Conservation (phyloP, 2,888 invertebrate genomes). For the Cyaniris semiargus region DNA sequence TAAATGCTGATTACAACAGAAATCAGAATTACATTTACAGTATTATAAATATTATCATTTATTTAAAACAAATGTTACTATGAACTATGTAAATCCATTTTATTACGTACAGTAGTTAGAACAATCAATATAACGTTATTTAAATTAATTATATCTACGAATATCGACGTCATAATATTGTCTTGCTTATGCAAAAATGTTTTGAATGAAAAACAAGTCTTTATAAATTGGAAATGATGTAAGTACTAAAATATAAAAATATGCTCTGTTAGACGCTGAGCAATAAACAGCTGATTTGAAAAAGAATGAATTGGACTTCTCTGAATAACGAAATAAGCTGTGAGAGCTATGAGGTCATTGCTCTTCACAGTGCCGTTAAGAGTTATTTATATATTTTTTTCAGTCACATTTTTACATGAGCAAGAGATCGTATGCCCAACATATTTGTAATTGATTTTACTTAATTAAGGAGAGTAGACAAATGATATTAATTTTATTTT, state of each 20-base stretch:
- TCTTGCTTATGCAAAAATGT: neutral
- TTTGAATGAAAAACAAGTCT: neutral
- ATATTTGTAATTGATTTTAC: neutral
- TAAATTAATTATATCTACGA: neutral
- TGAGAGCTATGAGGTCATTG: no score
- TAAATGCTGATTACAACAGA: neutral
- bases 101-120: neutral
- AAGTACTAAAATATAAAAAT: neutral
- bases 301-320: neutral
- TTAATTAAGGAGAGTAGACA: neutral
- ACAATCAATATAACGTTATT: neutral
- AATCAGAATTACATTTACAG: neutral
- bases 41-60: neutral
- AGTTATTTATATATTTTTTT: no score
- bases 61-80: neutral
- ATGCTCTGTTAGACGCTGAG: no score
- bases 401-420: neutral
- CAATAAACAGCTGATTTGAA: neutral
- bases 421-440: neutral
- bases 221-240: no score
- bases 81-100: neutral
- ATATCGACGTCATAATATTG: neutral
- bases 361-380: no score
- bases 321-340: no score
- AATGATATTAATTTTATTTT: neutral